Evolutionary conservation across 2,797 vertebrate species (phyloP).

Genomic region (Notolepis coatsorum): DNA sequence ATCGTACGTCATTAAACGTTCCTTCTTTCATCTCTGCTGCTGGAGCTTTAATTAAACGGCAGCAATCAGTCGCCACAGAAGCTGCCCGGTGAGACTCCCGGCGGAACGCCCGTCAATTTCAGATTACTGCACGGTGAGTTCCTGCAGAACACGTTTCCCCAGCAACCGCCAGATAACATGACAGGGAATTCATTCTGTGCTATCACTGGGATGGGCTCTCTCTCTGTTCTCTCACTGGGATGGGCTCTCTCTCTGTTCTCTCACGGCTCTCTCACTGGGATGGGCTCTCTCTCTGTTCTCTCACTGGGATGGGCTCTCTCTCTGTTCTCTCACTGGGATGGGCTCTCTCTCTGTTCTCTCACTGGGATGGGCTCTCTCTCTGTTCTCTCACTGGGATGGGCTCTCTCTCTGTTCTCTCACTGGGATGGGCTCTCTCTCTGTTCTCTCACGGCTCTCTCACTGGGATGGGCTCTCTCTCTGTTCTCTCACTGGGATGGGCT

Average conservation of each 20-base stretch:
- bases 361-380: no score
- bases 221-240: conserved; percentile 31
- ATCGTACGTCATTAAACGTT: conserved; percentile 7
- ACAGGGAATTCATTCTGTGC: conserved; percentile 56
- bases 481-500: conserved; percentile 39
- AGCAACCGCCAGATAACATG: conserved; percentile 64
- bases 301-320: no score
- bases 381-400: conserved; percentile 26
- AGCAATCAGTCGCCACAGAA: conserved; percentile 29
- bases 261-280: no score
- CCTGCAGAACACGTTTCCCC: conserved; percentile 51
- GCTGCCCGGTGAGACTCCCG: conserved; percentile 23
- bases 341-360: conserved; percentile 34
- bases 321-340: conserved; percentile 29
- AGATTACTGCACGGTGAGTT: conserved; percentile 53
- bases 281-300: conserved; percentile 32
- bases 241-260: conserved; percentile 32
- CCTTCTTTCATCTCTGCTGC: conserved; percentile 23
- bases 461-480: conserved; percentile 54
- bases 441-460: conserved; percentile 20
- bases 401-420: conserved; percentile 31
- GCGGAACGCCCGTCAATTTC: conserved; percentile 58
- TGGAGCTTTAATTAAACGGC: conserved; percentile 44
- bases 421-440: no score
- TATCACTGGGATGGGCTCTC: conserved; percentile 44